Base-by-base conservation (phyloP, 2,797 vertebrate genomes). In the Pantherophis vulpinus region DNA sequence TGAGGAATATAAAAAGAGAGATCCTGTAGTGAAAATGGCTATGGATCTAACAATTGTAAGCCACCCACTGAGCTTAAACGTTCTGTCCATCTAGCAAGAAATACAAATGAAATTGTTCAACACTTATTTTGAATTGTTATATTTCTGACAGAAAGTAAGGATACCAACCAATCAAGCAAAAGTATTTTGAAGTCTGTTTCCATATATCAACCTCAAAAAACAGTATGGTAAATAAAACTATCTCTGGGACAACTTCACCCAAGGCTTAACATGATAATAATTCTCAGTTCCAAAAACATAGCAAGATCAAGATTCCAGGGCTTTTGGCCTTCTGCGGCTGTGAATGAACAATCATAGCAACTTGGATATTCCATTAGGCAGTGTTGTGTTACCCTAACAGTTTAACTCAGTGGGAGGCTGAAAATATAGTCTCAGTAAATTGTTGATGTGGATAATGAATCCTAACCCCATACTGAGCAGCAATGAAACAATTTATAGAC, bases 401-500 rank as follows among this genome's bases (percentile, higher is more conserved):
- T 96, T 96, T 96, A 97, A 96, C 94, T 96, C 94, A 20, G 0
- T 83, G 92, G 88, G 93, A 95, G 93, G 91, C 94, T 94, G 91
- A 94, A 93, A 32, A 96, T 95, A 94, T 94, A 93, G 66, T 95
- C 91, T 94, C 94, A 92, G 86, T 95, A 95, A 96, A 95, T 86
- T 94, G 89, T 89, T 83, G 93, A 95, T 95, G 90, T 2, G 95
- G 95, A 95, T 96, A 97, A 94, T 70, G 87, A 96, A 94, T 95
- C 95, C 94, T 96, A 95, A 95, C 93, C 97, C 93, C 96, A 96
- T 16, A 70, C 95, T 94, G 95, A 95, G 93, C 89, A 94, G 93
- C 95, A 89, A 95, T 47, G 90, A 96, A 97, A 96, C 92, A 96
- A 97, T 94, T 95, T 96, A 95, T 12, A 93, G 92, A 94, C 95